phyloP scores from a whole-genome alignment of 2,888 invertebrate species.

The Oligia strigilis region DNA sequence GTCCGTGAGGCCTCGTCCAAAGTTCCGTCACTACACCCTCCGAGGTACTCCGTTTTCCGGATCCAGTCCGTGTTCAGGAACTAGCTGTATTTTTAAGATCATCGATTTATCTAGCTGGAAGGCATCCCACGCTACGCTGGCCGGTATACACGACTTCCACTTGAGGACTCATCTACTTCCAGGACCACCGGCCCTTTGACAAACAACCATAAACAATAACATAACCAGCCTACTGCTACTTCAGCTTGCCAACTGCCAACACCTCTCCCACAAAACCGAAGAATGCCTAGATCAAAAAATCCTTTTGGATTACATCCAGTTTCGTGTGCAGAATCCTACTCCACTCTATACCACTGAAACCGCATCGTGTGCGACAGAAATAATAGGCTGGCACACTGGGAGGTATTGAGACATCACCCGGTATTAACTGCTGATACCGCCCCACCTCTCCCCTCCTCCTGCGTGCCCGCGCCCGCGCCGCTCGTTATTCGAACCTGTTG shows the following conservation, averaged over 20 bases:
- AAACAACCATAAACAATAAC: too few relatives aligned
- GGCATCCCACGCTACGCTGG: background rate
- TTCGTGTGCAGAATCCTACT: constrained; percentile 66
- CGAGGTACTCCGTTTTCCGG: too few relatives aligned
- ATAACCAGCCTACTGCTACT: background rate
- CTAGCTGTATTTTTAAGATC: too few relatives aligned
- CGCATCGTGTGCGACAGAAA: constrained; percentile 89
- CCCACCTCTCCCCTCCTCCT: constrained; percentile 14
- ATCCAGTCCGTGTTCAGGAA: too few relatives aligned
- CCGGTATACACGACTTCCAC: background rate
- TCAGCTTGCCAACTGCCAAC: background rate
- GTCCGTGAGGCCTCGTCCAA: too few relatives aligned
- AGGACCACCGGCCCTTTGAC: rapidly evolving
- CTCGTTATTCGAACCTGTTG: constrained; percentile 59
- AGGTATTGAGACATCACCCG: constrained; percentile 90
- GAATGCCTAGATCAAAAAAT: too few relatives aligned
- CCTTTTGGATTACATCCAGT: too few relatives aligned
- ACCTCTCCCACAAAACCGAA: background rate
- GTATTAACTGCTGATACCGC: constrained; percentile 78
- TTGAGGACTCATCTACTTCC: background rate
- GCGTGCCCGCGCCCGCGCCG: constrained; percentile 12
- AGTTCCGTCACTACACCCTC: too few relatives aligned
- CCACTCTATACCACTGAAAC: constrained; percentile 71
- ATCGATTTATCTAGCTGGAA: background rate
- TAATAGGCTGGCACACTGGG: constrained; percentile 90